Conservation (phyloP, 2,888 invertebrate genomes). For the Unio pictorum region DNA sequence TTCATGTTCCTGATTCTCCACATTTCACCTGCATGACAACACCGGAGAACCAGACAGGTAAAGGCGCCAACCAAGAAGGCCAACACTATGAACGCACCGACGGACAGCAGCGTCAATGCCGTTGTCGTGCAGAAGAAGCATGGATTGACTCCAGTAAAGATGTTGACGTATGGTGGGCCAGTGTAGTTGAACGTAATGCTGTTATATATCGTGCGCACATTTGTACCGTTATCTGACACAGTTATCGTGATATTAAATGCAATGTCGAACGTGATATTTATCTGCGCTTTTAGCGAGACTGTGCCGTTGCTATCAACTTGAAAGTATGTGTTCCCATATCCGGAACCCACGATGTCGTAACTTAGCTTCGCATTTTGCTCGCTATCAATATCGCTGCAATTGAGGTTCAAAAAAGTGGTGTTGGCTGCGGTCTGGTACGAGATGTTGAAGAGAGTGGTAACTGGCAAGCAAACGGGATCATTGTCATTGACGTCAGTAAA, state of each 20-base stretch:
- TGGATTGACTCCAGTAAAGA: constrained; percentile 10
- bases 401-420: constrained; percentile 12
- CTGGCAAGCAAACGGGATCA: constrained; percentile 21
- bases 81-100: constrained; percentile 5
- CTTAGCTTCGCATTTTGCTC: constrained; percentile 23
- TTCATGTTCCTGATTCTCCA: constrained; percentile 17
- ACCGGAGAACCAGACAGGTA: constrained; percentile 9
- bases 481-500: constrained; percentile 34
- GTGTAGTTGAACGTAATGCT: constrained; percentile 31
- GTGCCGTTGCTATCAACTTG: constrained; percentile 22
- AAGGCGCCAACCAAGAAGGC: constrained; percentile 7
- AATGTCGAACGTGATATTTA: constrained; percentile 27
- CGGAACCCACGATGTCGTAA: constrained; percentile 18
- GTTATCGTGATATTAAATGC: constrained; percentile 27
- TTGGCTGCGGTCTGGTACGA: constrained; percentile 14
- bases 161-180: constrained; percentile 14
- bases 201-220: constrained; percentile 18
- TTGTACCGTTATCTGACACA: constrained; percentile 23
- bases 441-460: constrained; percentile 14
- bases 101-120: constrained; percentile 20
- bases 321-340: constrained; percentile 22
- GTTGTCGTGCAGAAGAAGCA: constrained; percentile 35
- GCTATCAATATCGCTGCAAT: constrained; percentile 27
- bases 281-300: constrained; percentile 17
- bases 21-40: constrained; percentile 15